Evolutionary conservation across 1,140 invertebrate genomes (phyloP), one percentile per base, ranked within the genome.

Genomic region (Cotesia typhae): DNA sequence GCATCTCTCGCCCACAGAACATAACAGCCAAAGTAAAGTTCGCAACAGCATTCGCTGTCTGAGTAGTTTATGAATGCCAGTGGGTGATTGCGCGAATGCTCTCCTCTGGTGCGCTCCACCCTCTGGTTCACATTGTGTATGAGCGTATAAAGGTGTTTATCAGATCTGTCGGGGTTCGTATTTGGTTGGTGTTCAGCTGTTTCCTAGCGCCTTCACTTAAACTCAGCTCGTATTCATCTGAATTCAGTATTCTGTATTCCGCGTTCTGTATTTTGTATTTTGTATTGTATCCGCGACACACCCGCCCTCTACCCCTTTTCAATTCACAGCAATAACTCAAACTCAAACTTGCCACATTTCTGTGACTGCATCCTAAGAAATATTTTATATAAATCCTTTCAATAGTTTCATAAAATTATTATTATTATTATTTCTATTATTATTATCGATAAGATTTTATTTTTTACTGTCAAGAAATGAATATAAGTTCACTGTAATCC

Each of bases 11-110:
- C 41, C 64, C 71, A 38, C 71, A 53, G 67, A 28, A 28, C 28
- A 28, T 28, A 28, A 28, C 28, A 68, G 55, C 61, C 2, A 7
- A 64, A 52, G 72, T 57, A 78, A 80, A 80, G 78, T 80, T 80
- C 70, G 65, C 67, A 75, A 78, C 78, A 65, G 74, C 76, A 47
- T 10, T 47, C 41, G 41, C 41, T 47, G 78, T 78, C 78, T 77
- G 78, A 77, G 76, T 78, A 79, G 78, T 80, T 80, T 80, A 78
- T 78, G 78, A 79, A 79, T 79, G 73, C 74, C 70, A 52, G 57
- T 69, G 70, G 71, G 72, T 74, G 78, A 79, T 79, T 78, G 75
- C 77, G 74, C 64, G 57, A 59, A 59, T 59, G 7, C 57, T 17
- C 20, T 17, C 3, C 20, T 28, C 41, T 47, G 41, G 2, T 47